Evolutionary conservation across 2,113 vertebrate genomes (phyloP).

Genomic region (Danionella cerebrum): DNA sequence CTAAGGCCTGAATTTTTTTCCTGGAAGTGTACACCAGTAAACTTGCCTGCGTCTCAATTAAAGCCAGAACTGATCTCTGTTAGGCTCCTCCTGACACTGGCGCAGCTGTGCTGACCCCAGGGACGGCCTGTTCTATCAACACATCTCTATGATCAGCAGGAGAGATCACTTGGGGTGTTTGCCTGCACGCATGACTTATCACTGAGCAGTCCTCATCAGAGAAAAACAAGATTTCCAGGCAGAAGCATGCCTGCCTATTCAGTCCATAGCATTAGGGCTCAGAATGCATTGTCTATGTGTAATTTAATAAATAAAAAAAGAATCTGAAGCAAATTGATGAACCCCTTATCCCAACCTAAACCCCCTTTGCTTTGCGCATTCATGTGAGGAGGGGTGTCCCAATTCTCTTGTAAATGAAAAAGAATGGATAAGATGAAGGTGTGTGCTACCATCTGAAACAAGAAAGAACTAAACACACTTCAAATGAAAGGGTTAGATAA

Average conservation of each 20-base stretch:
- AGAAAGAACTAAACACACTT: too few species aligned
- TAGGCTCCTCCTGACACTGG: neutral
- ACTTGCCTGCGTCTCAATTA: neutral
- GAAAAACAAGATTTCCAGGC: neutral
- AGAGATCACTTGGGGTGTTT: neutral
- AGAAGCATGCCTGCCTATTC: neutral
- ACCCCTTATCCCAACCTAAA: too few species aligned
- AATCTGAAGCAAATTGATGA: too few species aligned
- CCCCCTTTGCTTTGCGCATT: too few species aligned
- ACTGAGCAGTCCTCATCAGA: neutral
- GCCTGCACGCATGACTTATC: neutral
- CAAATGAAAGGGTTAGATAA: too few species aligned
- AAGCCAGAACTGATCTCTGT: neutral
- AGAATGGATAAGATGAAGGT: too few species aligned
- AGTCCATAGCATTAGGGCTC: neutral
- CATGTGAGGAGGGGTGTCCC: too few species aligned
- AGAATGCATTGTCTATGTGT: too few species aligned
- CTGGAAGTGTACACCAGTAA: neutral
- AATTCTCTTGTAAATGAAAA: too few species aligned
- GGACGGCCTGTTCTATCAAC: neutral
- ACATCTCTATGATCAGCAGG: neutral
- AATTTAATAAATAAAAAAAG: too few species aligned
- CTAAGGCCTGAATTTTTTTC: constrained; percentile 3
- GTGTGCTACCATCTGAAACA: too few species aligned
- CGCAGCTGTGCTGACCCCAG: neutral